Evolutionary conservation across 2,113 vertebrate species (phyloP).

Genomic region (Channa argus): DNA sequence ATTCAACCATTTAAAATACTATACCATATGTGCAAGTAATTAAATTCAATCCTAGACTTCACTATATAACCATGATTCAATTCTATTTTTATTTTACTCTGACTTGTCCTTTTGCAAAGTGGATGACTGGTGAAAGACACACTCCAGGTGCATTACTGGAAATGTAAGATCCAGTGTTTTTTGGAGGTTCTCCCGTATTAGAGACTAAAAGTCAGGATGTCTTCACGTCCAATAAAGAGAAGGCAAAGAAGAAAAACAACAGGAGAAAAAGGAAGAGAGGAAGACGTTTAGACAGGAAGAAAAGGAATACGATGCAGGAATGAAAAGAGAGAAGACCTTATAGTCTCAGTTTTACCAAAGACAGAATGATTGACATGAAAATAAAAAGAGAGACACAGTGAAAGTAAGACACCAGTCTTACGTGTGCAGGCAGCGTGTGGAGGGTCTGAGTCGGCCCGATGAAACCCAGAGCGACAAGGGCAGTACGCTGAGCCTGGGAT

Average conservation of each 20-base stretch:
- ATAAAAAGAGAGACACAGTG: not conserved
- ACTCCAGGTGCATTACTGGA: slow-evolving; percentile 23
- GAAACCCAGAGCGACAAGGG: slow-evolving; percentile 79
- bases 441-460: slow-evolving; percentile 77
- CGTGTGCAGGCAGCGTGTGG: slow-evolving; percentile 79
- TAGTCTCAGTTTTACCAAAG: too few relatives aligned
- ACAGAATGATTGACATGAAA: not conserved
- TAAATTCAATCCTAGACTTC: too few relatives aligned
- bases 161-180: not conserved
- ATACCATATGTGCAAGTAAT: not conserved
- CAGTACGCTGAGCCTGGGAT: slow-evolving; percentile 79
- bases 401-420: slow-evolving; percentile 62
- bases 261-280: not conserved
- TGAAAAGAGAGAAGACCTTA: too few relatives aligned
- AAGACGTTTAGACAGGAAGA: too few relatives aligned
- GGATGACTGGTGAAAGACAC: not conserved
- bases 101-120: too few relatives aligned
- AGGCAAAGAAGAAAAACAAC: too few relatives aligned
- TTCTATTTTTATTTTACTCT: too few relatives aligned
- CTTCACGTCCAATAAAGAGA: too few relatives aligned
- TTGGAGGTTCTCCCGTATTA: too few relatives aligned
- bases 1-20: too few relatives aligned
- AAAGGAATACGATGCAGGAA: too few relatives aligned
- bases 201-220: not conserved
- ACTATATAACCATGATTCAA: too few relatives aligned